Evolutionary conservation across 2,113 vertebrate genomes (phyloP).

Genomic region (Leiothrix lutea): DNA sequence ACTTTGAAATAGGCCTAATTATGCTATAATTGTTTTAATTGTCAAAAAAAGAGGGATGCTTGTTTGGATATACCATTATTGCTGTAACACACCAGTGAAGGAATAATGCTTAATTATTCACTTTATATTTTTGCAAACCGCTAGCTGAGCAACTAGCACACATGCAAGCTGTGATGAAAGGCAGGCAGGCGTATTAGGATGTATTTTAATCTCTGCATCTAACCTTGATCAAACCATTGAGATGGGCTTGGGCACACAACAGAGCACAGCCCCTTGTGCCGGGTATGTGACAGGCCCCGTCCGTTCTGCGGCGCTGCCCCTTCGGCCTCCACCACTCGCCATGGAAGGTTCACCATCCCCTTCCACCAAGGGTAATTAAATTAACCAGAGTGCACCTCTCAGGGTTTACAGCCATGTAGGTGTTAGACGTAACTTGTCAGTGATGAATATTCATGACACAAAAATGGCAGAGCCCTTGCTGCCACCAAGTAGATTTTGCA

Average conservation of each 20-base stretch:
- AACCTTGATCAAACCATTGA: not conserved
- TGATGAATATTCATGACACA: conserved; percentile 4
- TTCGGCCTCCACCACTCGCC: fast-evolving
- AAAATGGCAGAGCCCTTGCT: conserved; percentile 9
- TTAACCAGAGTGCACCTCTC: not conserved
- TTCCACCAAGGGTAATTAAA: conserved; percentile 35
- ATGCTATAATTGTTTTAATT: conserved; percentile 72
- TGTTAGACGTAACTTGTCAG: not conserved
- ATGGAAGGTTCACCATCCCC: not conserved
- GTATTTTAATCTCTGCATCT: conserved; percentile 28
- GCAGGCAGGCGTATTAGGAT: not conserved
- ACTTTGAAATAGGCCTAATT: conserved; percentile 82
- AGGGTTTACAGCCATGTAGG: not conserved
- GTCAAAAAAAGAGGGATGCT: conserved; percentile 30
- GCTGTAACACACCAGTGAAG: conserved; percentile 10
- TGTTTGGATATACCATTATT: conserved; percentile 38
- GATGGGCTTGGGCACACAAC: not conserved
- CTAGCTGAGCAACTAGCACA: not conserved
- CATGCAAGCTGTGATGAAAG: conserved; percentile 42
- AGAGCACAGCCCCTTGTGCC: not conserved
- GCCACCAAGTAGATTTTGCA: not conserved
- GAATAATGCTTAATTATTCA: not conserved
- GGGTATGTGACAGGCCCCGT: not conserved
- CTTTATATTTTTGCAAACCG: not conserved
- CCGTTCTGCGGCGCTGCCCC: not conserved